Base-by-base conservation (phyloP, 2,113 vertebrate species). In the Bucco capensis region DNA sequence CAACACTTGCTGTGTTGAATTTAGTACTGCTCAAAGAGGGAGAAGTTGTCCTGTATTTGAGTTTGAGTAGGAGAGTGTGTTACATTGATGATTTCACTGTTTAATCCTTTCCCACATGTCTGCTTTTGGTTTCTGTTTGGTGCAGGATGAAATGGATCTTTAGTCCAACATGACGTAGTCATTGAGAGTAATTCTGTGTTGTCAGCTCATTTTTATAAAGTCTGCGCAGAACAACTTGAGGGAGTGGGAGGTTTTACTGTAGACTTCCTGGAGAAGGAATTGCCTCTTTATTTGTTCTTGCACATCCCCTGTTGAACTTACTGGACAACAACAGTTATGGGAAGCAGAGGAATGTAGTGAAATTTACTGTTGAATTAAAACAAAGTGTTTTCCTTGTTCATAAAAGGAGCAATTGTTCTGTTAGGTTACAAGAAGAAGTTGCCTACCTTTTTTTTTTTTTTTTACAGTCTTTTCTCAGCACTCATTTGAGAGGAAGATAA, bases 81-180 rank as follows among this genome's bases (percentile, higher is more conserved):
- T 53, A 4, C 6, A 0, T 30, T 42, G 19, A 5, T 49, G 24
- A 7, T 67, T 72, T 76, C 44, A 8, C 18, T 35, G 21, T 30
- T 24, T 33, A 9, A 19, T 25, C 1, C 2, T 62, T 81, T 54
- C 28, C 42, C 42, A 7, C 7, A 5, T 42, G 6, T 30, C 23
- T 12, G 5, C 40, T 56, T 64, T 40, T 66, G 57, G 33, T 70
- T 91, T 84, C 73, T 53, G 16, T 61, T 65, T 58, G 28, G 22
- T 53, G 37, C 30, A 30, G 37, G 18, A 38, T 61, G 65, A 89
- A n/a, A 27, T 19, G 37, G 33, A 38, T 28, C n/a, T 33, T 44
- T 44, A 54, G 24, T 31, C 10, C 0, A 9, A 30, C n/a, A 2
- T 0, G 1, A 1, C 46, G 38, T n/a, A 19, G 22, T n/a, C 47